Conservation (phyloP, 2,797 vertebrate species). For the Sebastes steindachneri region DNA sequence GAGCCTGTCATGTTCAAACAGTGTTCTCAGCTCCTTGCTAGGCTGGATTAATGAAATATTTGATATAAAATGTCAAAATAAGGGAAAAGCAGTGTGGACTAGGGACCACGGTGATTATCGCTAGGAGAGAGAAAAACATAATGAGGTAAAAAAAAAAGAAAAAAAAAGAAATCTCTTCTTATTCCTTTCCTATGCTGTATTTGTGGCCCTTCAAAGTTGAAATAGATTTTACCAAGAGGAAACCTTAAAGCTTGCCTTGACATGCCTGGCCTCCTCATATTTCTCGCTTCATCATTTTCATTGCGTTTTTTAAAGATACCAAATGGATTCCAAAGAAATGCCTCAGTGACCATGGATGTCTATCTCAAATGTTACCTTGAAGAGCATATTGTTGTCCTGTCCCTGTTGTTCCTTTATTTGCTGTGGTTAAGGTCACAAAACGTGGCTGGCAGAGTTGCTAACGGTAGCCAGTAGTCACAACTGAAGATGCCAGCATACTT, state of each 20-base stretch:
- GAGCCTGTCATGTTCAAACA: slow-evolving; percentile 73
- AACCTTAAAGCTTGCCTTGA: not conserved
- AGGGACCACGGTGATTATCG: slow-evolving; percentile 44
- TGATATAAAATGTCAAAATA: slow-evolving; percentile 71
- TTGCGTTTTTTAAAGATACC: not conserved
- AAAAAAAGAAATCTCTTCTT: not conserved
- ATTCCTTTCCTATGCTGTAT: not conserved
- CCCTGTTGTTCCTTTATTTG: not conserved
- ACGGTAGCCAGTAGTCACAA: not conserved
- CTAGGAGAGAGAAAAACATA: slow-evolving; percentile 26
- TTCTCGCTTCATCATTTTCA: not conserved
- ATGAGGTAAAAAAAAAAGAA: slow-evolving; percentile 8
- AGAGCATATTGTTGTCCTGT: not conserved
- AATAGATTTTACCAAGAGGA: not conserved
- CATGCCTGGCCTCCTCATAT: not conserved
- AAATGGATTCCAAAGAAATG: not conserved
- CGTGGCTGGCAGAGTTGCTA: not conserved
- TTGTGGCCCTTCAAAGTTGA: not conserved
- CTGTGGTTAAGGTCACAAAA: not conserved
- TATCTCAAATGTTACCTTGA: not conserved
- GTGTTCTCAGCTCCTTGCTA: slow-evolving; percentile 49
- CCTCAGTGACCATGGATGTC: not conserved
- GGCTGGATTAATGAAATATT: slow-evolving; percentile 72
- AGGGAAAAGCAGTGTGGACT: slow-evolving; percentile 34
- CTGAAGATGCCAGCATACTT: no score